A percentile compares a stretch with the other conserved stretches of the same genome.
These are phyloP conservation scores for Stigmatopora nigra DNA, from an alignment of 2,113 vertebrate genomes.

Conservation along the genomic window DNA sequence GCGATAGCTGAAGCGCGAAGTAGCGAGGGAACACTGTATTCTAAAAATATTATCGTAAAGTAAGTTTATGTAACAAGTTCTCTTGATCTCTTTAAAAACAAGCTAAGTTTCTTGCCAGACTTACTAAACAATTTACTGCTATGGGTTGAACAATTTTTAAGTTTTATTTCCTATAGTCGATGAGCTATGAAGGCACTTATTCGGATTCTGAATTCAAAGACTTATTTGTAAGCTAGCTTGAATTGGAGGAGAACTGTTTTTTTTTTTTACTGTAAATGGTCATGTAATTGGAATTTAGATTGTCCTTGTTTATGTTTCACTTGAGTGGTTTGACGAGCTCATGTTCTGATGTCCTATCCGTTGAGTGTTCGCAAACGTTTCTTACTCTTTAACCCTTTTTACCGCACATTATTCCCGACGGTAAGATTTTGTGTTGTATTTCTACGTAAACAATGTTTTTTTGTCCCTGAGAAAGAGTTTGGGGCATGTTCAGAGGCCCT, in stretches of 20 bases:
- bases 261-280: conserved; percentile 54
- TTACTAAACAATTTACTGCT: too few species aligned
- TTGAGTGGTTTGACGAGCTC: conserved; percentile 35
- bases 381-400: conserved; percentile 27
- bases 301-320: conserved; percentile 49
- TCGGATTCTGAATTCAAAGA: conserved; percentile 20
- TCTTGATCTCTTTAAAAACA: too few species aligned
- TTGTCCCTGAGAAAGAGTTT: background rate
- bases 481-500: background rate
- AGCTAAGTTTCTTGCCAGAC: too few species aligned
- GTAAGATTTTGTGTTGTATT: background rate
- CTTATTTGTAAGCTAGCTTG: conserved; percentile 31
- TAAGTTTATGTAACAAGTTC: too few species aligned
- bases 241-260: conserved; percentile 27
- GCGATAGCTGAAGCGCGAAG: too few species aligned
- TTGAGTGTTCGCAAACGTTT: conserved; percentile 11
- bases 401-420: conserved; percentile 5
- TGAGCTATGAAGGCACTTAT: background rate
- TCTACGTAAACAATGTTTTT: background rate
- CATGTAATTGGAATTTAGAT: conserved; percentile 35
- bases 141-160: too few species aligned
- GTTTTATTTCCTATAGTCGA: background rate
- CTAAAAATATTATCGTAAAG: too few species aligned
- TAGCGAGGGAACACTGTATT: too few species aligned
- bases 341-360: conserved; percentile 18